Base-by-base conservation (phyloP, 2,888 invertebrate species). In the Caenorhabditis drosophilae region DNA sequence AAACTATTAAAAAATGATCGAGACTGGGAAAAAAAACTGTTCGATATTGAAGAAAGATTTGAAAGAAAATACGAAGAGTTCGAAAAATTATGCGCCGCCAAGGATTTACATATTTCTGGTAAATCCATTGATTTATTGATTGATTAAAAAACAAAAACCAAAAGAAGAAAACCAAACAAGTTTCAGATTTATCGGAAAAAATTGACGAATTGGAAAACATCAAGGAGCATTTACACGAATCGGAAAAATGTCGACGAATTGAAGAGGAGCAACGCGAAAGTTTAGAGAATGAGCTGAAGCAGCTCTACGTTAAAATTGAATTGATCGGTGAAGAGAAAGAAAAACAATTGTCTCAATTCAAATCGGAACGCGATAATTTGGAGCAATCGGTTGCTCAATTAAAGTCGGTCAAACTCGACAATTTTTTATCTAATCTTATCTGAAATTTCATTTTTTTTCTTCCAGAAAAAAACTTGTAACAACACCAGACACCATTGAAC, bases 401-500 rank as follows among this genome's bases (percentile, higher is more conserved):
- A 6, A 45, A 45, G 45, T 45, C 6, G 31, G 27, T 23, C 6
- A 3, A 44, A 41, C 22, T n/a, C n/a, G n/a, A n/a, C n/a, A n/a
- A n/a, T n/a, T n/a, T n/a, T n/a, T n/a, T 38, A 38, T 16, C n/a
- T 38, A 6, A 9, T 6, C 7, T 38, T 38, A 38, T 6, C 7
- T 4, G n/a, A 16, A 15, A 11, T 6, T n/a, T 9, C n/a, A 38
- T 38, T n/a, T 40, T 15, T 23, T 15, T 4, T 15, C n/a, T 18
- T 56, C 15, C 49, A 63, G 62, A 41, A 63, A 58, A 42, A 53
- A 63, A 25, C 50, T 63, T 2, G 63, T 57, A 50, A 36, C 34
- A 11, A 54, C 57, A 23, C 63, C 63, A 15, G 63, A 63, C 2
- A 27, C 45, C 2, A n/a, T 25, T 2, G 45, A 27, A 27, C 27